Base-by-base conservation (phyloP, 1,140 invertebrate species). In the Pygmarrhopalites habei region DNA sequence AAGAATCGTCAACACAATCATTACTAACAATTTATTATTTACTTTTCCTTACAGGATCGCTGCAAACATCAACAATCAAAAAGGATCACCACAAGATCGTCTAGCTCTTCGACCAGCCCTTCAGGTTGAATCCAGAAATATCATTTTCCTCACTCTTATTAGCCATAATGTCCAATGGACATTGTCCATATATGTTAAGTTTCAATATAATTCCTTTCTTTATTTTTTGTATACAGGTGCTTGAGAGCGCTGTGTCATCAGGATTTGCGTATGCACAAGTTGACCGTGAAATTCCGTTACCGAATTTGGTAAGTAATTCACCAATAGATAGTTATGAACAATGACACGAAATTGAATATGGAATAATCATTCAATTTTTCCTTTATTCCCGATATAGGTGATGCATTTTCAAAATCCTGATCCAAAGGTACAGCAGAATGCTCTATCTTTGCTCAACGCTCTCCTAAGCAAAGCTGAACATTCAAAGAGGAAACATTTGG, bases 361-460 rank as follows among this genome's bases (percentile, higher is more conserved):
- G n/a, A n/a, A n/a, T n/a, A n/a, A n/a, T n/a, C n/a, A n/a, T n/a
- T n/a, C n/a, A n/a, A n/a, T n/a, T n/a, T n/a, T n/a, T n/a, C n/a
- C n/a, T n/a, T n/a, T n/a, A n/a, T n/a, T n/a, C n/a, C n/a, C n/a
- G n/a, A n/a, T n/a, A 19, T 63, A 69, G 67, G 44, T 69, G 1
- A 43, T 25, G n/a, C 64, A 64, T 57, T 30, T 69, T 12, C 41
- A 64, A 43, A 69, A 65, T 92, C 30, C 86, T 90, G 76, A 80
- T 80, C 23, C 78, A 79, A 59, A 78, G 79, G 88, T 95, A 67
- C 91, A 95, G 72, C 92, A 95, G 75, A 95, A 94, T 79, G 86
- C 90, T 1, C 86, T 98, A 68, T 92, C 93, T 14, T 77, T 98
- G 2, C 88, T 98, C 32, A 97, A 98, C 81, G 92, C 93, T 17